phyloP scores from a whole-genome alignment of 2,113 vertebrate genomes.

The Pogona vitticeps region DNA sequence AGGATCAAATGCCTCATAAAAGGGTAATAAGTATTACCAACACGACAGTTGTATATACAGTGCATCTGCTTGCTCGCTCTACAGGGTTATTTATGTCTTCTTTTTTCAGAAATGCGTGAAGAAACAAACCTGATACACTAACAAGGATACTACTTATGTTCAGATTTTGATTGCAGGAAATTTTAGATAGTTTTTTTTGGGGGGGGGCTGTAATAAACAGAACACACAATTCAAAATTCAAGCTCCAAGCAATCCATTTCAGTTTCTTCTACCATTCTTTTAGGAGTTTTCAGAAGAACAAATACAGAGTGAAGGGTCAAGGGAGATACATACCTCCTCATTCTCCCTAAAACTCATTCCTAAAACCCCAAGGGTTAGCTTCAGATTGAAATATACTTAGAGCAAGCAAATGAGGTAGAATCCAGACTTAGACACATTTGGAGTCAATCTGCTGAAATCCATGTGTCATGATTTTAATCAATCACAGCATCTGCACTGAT shows the following conservation, averaged over 20 bases:
- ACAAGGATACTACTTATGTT: background rate
- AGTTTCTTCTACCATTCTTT: background rate
- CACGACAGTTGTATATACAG: background rate
- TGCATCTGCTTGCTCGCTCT: background rate
- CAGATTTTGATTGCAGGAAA: too few relatives aligned
- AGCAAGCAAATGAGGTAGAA: too few relatives aligned
- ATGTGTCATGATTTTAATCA: too few relatives aligned
- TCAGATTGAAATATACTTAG: background rate
- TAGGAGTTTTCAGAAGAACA: background rate
- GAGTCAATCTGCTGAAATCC: too few relatives aligned
- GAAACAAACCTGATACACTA: background rate
- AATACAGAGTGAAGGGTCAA: too few relatives aligned
- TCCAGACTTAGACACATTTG: too few relatives aligned
- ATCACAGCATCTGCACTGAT: too few relatives aligned
- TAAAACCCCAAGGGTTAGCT: background rate
- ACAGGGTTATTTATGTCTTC: background rate
- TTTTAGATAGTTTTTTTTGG: too few relatives aligned
- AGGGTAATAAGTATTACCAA: background rate
- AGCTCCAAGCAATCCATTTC: background rate
- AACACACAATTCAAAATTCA: background rate
- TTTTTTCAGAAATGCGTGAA: constrained; percentile 6
- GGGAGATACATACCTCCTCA: background rate
- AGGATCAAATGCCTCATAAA: background rate
- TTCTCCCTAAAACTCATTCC: too few relatives aligned
- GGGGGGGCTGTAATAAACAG: background rate